These are phyloP conservation scores for Polyodon spathula DNA, from an alignment of 2,113 vertebrate species.

Conservation along the genomic window DNA sequence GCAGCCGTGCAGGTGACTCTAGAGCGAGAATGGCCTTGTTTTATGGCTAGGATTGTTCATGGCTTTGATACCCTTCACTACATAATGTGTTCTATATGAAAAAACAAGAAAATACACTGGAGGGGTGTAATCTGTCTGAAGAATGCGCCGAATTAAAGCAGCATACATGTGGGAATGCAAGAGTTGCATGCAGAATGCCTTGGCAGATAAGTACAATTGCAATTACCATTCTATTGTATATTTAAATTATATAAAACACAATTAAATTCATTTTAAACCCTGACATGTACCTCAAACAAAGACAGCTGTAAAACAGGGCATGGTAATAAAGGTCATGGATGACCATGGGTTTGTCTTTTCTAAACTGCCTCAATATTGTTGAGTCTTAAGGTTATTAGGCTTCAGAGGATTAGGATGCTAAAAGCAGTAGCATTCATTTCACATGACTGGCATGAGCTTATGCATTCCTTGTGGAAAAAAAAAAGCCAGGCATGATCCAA, in stretches of 20 bases:
- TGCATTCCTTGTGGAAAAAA: constrained; percentile 23
- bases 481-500: constrained; percentile 20
- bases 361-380: constrained; percentile 31
- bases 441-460: constrained; percentile 10
- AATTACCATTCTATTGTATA: no score
- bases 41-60: constrained; percentile 26
- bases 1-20: constrained; percentile 32
- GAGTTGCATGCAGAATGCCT: neutral
- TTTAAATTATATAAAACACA: no score
- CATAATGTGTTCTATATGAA: neutral
- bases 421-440: constrained; percentile 20
- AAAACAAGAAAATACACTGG: constrained; percentile 10
- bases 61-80: neutral
- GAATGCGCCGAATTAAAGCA: constrained; percentile 29
- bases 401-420: constrained; percentile 28
- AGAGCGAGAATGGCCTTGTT: no score
- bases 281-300: neutral
- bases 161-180: neutral
- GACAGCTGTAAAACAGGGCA: neutral
- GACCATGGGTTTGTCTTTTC: constrained; percentile 29
- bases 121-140: constrained; percentile 35
- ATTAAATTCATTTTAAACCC: no score
- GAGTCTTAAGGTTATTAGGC: constrained; percentile 41
- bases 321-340: constrained; percentile 32
- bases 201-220: neutral